Conservation (phyloP, 2,113 vertebrate species). For the Tupaia chinensis region DNA sequence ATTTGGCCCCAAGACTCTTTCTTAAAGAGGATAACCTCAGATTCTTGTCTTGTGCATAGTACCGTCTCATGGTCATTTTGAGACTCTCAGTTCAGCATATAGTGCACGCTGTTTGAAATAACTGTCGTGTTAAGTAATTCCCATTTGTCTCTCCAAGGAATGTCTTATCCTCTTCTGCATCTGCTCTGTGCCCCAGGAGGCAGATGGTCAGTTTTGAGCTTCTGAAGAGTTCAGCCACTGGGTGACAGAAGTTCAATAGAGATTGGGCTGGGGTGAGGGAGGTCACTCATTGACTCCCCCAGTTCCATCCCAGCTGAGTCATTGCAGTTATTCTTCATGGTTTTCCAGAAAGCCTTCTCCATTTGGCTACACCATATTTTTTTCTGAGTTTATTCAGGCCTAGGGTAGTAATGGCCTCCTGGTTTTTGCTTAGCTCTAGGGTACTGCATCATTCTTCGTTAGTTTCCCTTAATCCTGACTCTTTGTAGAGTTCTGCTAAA, state of each 20-base stretch:
- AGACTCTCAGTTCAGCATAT: background rate
- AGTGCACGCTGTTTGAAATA: background rate
- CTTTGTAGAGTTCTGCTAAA: background rate
- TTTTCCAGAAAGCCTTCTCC: background rate
- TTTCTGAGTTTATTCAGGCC: background rate
- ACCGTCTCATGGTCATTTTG: background rate
- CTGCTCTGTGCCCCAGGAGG: background rate
- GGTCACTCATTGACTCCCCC: background rate
- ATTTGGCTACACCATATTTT: background rate
- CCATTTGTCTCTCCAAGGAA: background rate
- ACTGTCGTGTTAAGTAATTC: background rate
- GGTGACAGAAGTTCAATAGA: background rate
- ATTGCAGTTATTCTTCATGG: background rate
- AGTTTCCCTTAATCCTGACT: background rate
- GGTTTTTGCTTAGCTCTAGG: background rate
- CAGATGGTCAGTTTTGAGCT: background rate
- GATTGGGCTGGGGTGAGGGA: background rate
- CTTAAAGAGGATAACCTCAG: background rate
- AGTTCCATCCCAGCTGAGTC: background rate
- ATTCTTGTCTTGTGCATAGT: background rate
- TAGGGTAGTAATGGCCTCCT: background rate
- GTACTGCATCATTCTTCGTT: background rate
- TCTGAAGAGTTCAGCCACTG: background rate
- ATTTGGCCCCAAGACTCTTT: background rate
- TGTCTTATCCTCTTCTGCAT: background rate